Evolutionary conservation across 2,797 vertebrate species (phyloP), one percentile per base, ranked within the genome.

Genomic region (Pampus argenteus): DNA sequence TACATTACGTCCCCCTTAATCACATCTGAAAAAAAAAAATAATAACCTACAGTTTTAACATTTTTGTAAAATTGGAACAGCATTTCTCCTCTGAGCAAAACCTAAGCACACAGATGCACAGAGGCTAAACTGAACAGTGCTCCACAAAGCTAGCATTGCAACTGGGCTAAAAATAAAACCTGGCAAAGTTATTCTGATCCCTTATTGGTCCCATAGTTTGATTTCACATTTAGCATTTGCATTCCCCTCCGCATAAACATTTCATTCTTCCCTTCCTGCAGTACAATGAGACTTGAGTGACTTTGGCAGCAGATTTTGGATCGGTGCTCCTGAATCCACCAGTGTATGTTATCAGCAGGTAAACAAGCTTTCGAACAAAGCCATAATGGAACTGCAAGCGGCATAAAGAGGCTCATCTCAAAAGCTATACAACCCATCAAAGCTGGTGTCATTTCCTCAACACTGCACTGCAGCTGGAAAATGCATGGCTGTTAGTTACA

Each of bases 301-400:
- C 93, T 95, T 94, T 95, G 95, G 95, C 95, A 95, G 92, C 91
- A 92, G 89, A 93, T 94, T 94, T 93, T 95, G 95, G 95, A 95
- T 94, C 92, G 93, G 89, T 93, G 93, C 93, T 95, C 92, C 94
- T 93, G 92, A 94, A 95, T 95, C 94, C 95, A 95, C 94, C 94
- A 94, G 94, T 95, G 93, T 95, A 95, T 95, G 95, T 95, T 95
- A 95, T 95, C 94, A 95, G 94, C 95, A 95, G 95, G 95, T 95
- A 95, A 95, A 95, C 95, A 95, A 95, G 94, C 94, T 94, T 92
- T 93, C 94, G 85, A 94, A 95, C 94, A 95, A 95, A 95, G 94
- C 94, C 92, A 95, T 95, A 95, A 95, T 95, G 94, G 94, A 94
- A 93, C 93, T 88, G 94, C 93, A 92, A 93, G 94, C 92, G 79